Evolutionary conservation across 1,140 invertebrate genomes (phyloP), one percentile per base, ranked within the genome.

Genomic region (Drosophila quadrilineata): DNA sequence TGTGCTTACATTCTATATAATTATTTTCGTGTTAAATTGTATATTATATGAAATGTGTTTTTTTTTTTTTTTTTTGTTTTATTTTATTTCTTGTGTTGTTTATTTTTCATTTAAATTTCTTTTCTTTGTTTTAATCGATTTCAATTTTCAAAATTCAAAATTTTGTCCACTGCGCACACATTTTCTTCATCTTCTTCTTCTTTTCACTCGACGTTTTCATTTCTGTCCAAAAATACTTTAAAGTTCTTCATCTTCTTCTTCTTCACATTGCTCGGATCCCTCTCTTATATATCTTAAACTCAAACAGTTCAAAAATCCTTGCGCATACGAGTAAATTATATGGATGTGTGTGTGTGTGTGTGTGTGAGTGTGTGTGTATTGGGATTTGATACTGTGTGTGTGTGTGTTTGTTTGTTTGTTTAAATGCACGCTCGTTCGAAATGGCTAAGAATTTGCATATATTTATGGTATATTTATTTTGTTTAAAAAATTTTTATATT

Each of bases 361-460:
- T 49, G 14, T 62, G 14, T 31, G 22, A 35, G 45, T 43, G n/a
- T 54, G 21, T 38, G 48, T 45, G 26, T 48, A 46, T n/a, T n/a
- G n/a, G n/a, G n/a, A n/a, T n/a, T n/a, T n/a, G n/a, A n/a, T n/a
- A n/a, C n/a, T n/a, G n/a, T n/a, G n/a, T n/a, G n/a, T 56, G 24
- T 46, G 16, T 57, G 53, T 58, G 22, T 53, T 38, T 60, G 33
- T 63, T 40, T 60, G 57, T 66, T 31, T 53, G 46, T 77, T 38
- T 82, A 82, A 82, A 82, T 82, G 77, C 77, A 77, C 79, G 65
- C 77, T 74, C 66, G 56, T 77, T 84, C 74, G 62, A 84, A 85
- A 85, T 85, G 79, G 77, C 77, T 80, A 82, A 79, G 76, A 80
- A 82, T 67, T 65, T 77, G 69, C 60, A 57, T 56, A 45, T 26